These are phyloP conservation scores for Pycnomerus fuliginosus DNA, from an alignment of 2,888 invertebrate species.

Conservation along the genomic window DNA sequence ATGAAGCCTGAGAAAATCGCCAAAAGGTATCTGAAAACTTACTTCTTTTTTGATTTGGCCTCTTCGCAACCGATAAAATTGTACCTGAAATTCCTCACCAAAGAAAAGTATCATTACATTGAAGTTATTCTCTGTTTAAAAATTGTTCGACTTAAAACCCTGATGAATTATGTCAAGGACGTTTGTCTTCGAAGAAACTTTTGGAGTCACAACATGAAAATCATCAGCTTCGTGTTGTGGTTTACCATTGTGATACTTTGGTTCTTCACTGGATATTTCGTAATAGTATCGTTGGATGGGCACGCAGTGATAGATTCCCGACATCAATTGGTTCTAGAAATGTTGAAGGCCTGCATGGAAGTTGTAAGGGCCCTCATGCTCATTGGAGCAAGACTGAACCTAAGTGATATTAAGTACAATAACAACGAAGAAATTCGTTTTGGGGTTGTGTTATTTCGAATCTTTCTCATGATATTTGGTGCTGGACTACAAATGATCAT, in stretches of 20 bases:
- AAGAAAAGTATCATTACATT: neutral
- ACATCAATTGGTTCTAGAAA: neutral
- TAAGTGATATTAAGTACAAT: neutral
- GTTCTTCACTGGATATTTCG: neutral
- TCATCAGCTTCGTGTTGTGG: neutral
- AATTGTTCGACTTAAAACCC: neutral
- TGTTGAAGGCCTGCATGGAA: neutral
- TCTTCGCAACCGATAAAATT: neutral
- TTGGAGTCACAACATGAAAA: neutral
- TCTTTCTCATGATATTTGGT: no score
- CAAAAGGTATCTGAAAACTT: neutral
- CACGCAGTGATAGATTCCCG: neutral
- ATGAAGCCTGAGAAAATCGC: neutral
- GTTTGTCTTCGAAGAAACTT: neutral
- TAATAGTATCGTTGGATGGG: neutral
- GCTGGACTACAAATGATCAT: no score
- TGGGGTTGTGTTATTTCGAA: no score
- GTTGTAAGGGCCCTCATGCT: neutral
- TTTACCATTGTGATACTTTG: neutral
- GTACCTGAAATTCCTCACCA: neutral
- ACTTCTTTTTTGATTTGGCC: neutral
- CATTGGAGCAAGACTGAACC: neutral
- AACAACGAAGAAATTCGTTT: no score
- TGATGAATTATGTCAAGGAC: neutral
- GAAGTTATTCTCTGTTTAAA: neutral